A percentile compares a stretch with the other conserved stretches of the same genome.
Evolutionary conservation across 2,797 vertebrate genomes (phyloP).

Genomic region (Meda fulgida): DNA sequence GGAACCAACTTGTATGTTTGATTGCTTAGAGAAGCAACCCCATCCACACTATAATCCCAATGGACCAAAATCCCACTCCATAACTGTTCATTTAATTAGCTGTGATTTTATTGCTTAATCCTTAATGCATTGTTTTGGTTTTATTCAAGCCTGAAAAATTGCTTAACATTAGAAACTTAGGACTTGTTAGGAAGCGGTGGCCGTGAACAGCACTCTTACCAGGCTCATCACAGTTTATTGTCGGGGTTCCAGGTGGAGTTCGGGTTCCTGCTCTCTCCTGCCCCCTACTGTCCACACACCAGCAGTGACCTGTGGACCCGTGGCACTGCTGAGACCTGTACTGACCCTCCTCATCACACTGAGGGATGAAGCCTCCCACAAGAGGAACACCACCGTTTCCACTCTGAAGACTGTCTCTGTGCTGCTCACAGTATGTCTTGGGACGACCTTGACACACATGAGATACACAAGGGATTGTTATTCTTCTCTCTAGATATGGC

Average conservation of each 20-base stretch:
- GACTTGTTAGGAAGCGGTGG: too few species aligned
- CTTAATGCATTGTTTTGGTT: too few species aligned
- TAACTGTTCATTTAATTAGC: background rate
- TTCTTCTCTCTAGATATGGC: background rate
- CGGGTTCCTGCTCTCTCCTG: constrained; percentile 75
- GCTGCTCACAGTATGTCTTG: constrained; percentile 65
- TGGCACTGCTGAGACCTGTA: constrained; percentile 81
- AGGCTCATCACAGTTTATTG: constrained; percentile 68
- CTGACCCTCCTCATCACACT: constrained; percentile 69
- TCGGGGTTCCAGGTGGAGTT: constrained; percentile 63
- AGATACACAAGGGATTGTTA: background rate
- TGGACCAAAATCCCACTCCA: background rate
- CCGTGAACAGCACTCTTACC: too few species aligned
- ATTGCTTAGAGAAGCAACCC: background rate
- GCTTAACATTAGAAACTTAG: too few species aligned
- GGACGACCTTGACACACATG: constrained; percentile 46
- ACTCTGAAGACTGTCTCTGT: constrained; percentile 52
- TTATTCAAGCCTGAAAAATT: background rate
- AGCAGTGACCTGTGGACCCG: constrained; percentile 77
- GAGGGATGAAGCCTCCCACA: constrained; percentile 58
- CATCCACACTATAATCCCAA: background rate
- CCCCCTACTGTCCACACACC: constrained; percentile 77
- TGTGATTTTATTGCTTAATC: background rate
- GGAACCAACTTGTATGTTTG: background rate
- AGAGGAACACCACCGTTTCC: background rate